Evolutionary conservation across 2,797 vertebrate genomes (phyloP).

Genomic region (Vespertilio murinus): DNA sequence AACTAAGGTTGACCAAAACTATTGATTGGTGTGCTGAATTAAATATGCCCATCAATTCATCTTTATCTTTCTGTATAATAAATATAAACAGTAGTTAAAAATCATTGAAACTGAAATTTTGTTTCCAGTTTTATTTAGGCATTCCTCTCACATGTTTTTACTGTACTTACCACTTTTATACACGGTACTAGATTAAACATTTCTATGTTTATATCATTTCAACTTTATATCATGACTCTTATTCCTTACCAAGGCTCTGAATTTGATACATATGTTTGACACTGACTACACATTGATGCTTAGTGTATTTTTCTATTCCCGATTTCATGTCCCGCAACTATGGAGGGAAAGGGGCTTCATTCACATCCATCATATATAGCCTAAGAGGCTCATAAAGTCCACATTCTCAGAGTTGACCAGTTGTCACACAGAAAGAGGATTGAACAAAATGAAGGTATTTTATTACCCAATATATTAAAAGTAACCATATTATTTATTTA

Average conservation of each 20-base stretch:
- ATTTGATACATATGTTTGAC: background rate
- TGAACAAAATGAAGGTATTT: background rate
- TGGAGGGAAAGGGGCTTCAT: background rate
- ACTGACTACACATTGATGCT: background rate
- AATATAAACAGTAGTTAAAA: background rate
- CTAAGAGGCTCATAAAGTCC: background rate
- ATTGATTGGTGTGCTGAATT: no score
- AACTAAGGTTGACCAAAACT: no score
- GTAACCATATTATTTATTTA: constrained; percentile 7
- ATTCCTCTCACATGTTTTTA: background rate
- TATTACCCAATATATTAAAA: background rate
- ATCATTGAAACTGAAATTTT: background rate
- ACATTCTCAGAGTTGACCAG: background rate
- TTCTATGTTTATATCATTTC: background rate
- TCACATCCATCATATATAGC: background rate
- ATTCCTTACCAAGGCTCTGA: background rate
- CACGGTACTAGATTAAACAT: background rate
- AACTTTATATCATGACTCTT: background rate
- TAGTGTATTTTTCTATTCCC: background rate
- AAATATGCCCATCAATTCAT: background rate
- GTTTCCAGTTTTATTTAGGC: background rate
- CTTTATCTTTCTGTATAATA: background rate
- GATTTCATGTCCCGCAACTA: background rate
- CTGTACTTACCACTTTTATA: background rate
- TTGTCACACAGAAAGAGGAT: background rate